Evolutionary conservation across 1,140 invertebrate genomes (phyloP).

Genomic region (Drosophila pandora): DNA sequence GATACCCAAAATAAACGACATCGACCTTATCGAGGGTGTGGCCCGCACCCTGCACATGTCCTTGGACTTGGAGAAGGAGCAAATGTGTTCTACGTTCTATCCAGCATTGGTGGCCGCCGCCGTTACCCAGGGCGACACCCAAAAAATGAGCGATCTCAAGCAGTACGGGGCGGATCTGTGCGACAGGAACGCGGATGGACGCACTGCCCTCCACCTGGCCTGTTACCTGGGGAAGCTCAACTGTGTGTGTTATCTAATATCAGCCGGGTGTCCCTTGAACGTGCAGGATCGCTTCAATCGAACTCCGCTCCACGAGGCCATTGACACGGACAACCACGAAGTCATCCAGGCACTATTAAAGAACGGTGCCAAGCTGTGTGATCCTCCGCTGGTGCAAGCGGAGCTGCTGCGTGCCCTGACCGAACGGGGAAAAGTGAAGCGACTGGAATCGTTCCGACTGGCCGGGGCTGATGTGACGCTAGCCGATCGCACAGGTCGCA

Average conservation of each 20-base stretch:
- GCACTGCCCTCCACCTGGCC: constrained; percentile 93
- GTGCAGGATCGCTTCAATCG: constrained; percentile 85
- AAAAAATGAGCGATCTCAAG: constrained; percentile 80
- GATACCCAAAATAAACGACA: constrained; percentile 72
- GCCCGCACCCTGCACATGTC: constrained; percentile 87
- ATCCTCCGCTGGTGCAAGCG: constrained; percentile 84
- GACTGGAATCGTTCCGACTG: constrained; percentile 86
- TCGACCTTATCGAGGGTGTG: constrained; percentile 87
- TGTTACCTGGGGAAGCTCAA: constrained; percentile 87
- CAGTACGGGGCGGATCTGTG: constrained; percentile 90
- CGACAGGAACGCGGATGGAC: constrained; percentile 89
- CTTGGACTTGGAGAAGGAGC: constrained; percentile 87
- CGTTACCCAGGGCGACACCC: constrained; percentile 87
- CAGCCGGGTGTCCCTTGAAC: constrained; percentile 92
- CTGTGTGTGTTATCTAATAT: constrained; percentile 85
- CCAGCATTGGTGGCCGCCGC: constrained; percentile 91
- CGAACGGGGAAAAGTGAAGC: constrained; percentile 85
- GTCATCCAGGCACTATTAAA: constrained; percentile 86
- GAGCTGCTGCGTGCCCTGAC: constrained; percentile 86
- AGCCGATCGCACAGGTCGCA: constrained; percentile 86
- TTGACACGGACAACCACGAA: constrained; percentile 86
- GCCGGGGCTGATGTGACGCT: constrained; percentile 87
- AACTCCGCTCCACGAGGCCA: constrained; percentile 87
- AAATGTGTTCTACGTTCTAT: constrained; percentile 90
- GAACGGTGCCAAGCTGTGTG: constrained; percentile 87